Evolutionary conservation across 2,888 invertebrate species (phyloP).

Genomic region (Pseudococcus viburni): DNA sequence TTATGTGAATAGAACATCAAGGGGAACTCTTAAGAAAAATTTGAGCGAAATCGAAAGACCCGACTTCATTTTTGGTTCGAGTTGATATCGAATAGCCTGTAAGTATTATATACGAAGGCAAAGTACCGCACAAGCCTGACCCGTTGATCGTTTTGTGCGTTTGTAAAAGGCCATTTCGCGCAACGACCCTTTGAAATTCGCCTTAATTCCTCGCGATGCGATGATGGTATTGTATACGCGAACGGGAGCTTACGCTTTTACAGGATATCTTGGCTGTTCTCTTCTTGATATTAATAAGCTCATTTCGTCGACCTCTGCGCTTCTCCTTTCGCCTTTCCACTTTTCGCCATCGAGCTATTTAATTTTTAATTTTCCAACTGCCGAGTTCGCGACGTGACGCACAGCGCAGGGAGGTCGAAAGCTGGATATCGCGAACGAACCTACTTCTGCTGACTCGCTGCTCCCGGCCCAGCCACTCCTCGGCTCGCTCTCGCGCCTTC

Average conservation of each 20-base stretch:
- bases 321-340: background rate
- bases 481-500: background rate
- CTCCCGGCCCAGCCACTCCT: no score
- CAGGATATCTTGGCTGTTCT: background rate
- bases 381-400: background rate
- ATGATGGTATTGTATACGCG: background rate
- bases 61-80: no score
- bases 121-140: background rate
- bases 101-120: no score
- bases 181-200: background rate
- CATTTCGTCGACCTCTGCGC: conserved; percentile 1
- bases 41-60: no score
- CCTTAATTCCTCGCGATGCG: background rate
- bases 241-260: background rate
- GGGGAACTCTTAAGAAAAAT: no score
- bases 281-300: conserved; percentile 12
- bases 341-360: conserved; percentile 13
- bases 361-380: conserved; percentile 7
- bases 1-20: no score
- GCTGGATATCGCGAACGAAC: background rate
- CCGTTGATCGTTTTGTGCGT: background rate
- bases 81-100: no score
- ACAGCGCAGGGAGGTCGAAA: background rate
- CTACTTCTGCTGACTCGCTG: no score
- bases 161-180: background rate